Evolutionary conservation across 1,140 invertebrate species (phyloP), one percentile per base, ranked within the genome.

Genomic region (Saccostrea cuccullata): DNA sequence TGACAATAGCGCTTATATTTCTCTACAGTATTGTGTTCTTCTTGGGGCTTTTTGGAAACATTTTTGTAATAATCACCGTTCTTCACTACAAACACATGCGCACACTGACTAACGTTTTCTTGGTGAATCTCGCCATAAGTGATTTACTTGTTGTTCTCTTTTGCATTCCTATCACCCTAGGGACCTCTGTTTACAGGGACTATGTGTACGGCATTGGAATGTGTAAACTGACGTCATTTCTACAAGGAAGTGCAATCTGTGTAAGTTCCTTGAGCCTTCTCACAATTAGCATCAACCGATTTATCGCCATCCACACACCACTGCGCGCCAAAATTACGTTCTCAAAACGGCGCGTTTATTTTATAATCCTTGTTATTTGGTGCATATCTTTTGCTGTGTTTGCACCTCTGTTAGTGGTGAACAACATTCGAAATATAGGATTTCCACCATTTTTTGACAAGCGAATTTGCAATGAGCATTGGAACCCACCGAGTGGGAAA

Each of bases 91-190:
- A 91, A 58, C 89, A 89, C 84, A 92, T 94, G 91, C 87, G 93
- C 87, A 98, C 97, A 94, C 97, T 98, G 0, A 98, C 98, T 11
- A 98, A 99, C 94, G 98, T 97, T 95, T 98, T 97, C 96, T 97
- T 98, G 87, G 95, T 97, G 30, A 97, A 96, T 30, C 93, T 98
- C 91, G 97, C 97, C 0, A 92, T 97, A 2, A 97, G 97, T 0
- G 97, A 98, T 93, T 95, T 98, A 12, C 93, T 98, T 85, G 96
- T 98, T 1, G 97, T 98, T 85, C 91, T 97, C n/a, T 97, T 97
- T 23, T 97, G 97, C 60, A 97, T 98, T 2, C 97, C 97, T 0
- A 97, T 98, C 92, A 97, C 97, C 0, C 96, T 97, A 5, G 97
- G 96, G 0, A 96, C 98, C 2, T 98, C 98, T 95, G 97, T 97